These are phyloP conservation scores for Meteorus cinctellus DNA, from an alignment of 2,888 invertebrate genomes.

Conservation along the genomic window DNA sequence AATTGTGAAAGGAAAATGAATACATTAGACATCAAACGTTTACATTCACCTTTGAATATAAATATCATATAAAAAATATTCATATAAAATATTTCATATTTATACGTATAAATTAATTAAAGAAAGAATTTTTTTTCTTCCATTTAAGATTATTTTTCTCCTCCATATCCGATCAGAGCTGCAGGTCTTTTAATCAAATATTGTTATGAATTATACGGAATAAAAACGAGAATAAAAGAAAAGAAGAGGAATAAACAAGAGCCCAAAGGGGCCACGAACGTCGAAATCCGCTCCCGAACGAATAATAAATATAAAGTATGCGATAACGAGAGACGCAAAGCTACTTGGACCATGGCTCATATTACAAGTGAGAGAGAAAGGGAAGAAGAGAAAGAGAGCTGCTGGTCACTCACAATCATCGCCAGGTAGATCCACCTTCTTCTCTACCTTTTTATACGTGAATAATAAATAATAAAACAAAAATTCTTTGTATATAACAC, in stretches of 20 bases:
- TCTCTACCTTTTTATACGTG: conserved; percentile 2
- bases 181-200: conserved; percentile 48
- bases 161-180: conserved; percentile 20
- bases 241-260: background rate
- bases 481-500: conserved; percentile 17
- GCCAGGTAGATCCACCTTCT: conserved; percentile 14
- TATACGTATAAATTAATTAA: background rate
- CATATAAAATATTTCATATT: background rate
- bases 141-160: background rate
- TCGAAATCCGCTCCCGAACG: conserved; percentile 36
- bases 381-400: conserved; percentile 13
- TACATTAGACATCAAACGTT: background rate
- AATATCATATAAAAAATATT: background rate
- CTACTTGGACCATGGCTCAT: conserved; percentile 36
- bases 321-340: conserved; percentile 42
- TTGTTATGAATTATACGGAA: conserved; percentile 25
- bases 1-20: conserved; percentile 9
- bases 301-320: conserved; percentile 44
- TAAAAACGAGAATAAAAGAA: conserved; percentile 11
- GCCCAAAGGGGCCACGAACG: conserved; percentile 22
- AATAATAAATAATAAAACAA: background rate
- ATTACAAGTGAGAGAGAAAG: conserved; percentile 15
- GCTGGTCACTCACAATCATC: conserved; percentile 26
- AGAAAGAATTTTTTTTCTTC: background rate
- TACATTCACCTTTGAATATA: background rate